Evolutionary conservation across 2,797 vertebrate species (phyloP).

Genomic region (Otolemur crassicaudatus): DNA sequence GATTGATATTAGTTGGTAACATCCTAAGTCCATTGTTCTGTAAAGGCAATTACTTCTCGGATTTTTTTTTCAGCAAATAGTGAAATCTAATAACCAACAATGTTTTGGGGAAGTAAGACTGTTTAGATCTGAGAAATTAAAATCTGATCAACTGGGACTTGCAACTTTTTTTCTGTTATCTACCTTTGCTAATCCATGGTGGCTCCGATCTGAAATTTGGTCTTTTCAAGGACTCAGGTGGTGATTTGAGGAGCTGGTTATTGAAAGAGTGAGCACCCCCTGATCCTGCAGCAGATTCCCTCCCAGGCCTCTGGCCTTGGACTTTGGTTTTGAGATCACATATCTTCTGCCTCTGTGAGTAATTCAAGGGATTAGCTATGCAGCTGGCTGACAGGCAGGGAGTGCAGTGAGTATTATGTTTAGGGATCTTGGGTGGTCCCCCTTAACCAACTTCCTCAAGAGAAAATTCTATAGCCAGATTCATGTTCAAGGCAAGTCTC

Average conservation of each 20-base stretch:
- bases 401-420: rapidly evolving
- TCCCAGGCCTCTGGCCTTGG: background rate
- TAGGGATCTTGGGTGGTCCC: too few species aligned
- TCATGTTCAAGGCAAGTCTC: background rate
- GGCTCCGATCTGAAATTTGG: background rate
- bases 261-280: rapidly evolving
- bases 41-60: conserved; percentile 27
- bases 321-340: too few species aligned
- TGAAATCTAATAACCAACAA: conserved; percentile 51
- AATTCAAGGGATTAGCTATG: too few species aligned
- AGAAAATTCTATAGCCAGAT: too few species aligned
- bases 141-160: background rate
- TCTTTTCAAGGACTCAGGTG: background rate
- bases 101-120: background rate
- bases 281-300: too few species aligned
- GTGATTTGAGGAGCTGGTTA: background rate
- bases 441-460: background rate
- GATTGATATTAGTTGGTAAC: background rate
- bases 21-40: background rate
- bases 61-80: conserved; percentile 16
- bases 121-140: background rate
- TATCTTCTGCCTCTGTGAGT: rapidly evolving
- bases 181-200: background rate
- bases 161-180: background rate
- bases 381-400: rapidly evolving